Base-by-base conservation (phyloP, 30 jellyfish, hydroid and myxozoan genomes). In the Sanderia malayensis region DNA sequence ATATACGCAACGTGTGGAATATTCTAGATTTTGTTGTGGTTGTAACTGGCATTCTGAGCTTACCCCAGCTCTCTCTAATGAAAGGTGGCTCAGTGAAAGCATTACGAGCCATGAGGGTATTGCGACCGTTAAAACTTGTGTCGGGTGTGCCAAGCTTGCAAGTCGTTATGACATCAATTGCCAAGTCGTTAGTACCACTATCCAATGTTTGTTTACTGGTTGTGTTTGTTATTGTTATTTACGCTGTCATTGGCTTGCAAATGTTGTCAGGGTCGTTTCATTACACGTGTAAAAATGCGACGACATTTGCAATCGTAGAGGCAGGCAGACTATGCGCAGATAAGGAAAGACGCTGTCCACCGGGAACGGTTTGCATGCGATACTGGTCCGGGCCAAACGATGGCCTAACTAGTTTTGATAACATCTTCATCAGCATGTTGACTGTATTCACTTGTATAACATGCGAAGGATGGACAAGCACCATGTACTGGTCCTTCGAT, bases 91-190 rank as follows among this genome's bases (percentile, higher is more conserved):
- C 96, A 17, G 87, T 80, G 68, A 86, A 86, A 45, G 96, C 87
- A 19, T 71, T 86, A n/a, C 53, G 83, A 58, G 96, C 96, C 34
- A 83, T 89, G 73, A 63, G 94, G 53, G 96, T 86, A 19, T 90
- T 86, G 1, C 65, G 96, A 61, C 96, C 96, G 7, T 64, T 86
- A 53, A 86, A 86, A 64, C 86, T 86, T 20, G 96, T 86, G 59
- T 86, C 96, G 1, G 96, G 96, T 6, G 85, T 86, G 60, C 96
- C 83, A 11, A 90, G 96, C 72, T 73, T 86, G 24, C 96, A 86
- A 78, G 85, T 86, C 7, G 96, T 86, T 28, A 86, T 86, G 96
- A 86, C 94, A 17, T 89, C 96, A 4, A 86, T 86, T 30, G 73
- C 87, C 41, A 86, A 86, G 61, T 86, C 96, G 9, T 27, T 86